Base-by-base conservation (phyloP, 2,888 invertebrate genomes). In the Heliconius ismenius region DNA sequence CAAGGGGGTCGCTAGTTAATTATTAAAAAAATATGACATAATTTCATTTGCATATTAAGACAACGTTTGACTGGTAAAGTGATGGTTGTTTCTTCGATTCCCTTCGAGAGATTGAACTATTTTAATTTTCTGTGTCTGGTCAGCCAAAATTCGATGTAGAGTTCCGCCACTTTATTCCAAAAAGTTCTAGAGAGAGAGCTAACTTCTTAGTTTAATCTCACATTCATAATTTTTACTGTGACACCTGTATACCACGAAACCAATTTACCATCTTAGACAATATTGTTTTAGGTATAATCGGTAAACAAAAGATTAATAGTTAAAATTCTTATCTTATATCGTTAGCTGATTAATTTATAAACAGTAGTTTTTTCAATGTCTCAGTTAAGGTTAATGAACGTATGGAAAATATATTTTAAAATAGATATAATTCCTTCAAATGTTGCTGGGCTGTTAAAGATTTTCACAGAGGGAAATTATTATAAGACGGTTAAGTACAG, bases 351-450 rank as follows among this genome's bases (percentile, higher is more conserved):
- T 13, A 72, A n/a, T 72, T 73, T 73, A 68, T 43, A 43, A 39
- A 26, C 28, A 18, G 32, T 60, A 74, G 65, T 72, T 74, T 68
- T 58, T 21, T 32, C 49, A 76, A 76, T 74, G 74, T 74, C 74
- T 64, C 74, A 74, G 74, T 74, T 74, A 74, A 74, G 74, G 74
- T 74, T 60, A 26, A 36, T 39, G 18, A 26, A 18, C 6, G 2
- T 54, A 49, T 54, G 49, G 69, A 54, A 28, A 43, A 28, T 69
- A 49, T 69, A 32, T 32, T 32, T 32, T 32, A 32, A 32, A 32
- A 32, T 32, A 32, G 6, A 32, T 32, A 32, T 32, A 32, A 32
- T 32, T 0, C 32, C 0, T 6, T 32, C 32, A 0, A 32, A 32
- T 6, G 6, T 32, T 32, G 32, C 32, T 6, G 6, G 6, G 32